A percentile compares a stretch with the other conserved stretches of the same genome.
Evolutionary conservation across 2,888 invertebrate genomes (phyloP).

Genomic region (Caenorhabditis sinica): DNA sequence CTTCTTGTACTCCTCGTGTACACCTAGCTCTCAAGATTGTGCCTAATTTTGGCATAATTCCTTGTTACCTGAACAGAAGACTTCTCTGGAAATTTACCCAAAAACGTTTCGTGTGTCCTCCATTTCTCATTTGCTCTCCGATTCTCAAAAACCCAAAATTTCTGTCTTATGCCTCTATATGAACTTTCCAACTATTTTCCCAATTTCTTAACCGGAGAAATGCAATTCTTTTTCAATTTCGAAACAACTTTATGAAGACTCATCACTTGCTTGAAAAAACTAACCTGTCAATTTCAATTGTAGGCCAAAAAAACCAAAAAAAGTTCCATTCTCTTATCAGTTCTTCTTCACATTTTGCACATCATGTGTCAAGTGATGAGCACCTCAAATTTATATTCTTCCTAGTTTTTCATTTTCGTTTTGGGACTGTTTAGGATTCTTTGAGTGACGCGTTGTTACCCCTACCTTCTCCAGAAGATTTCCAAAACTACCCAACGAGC

Average conservation of each 20-base stretch:
- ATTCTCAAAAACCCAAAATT: too few species aligned
- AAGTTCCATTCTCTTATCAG: slow-evolving; percentile 18
- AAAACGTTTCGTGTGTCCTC: too few species aligned
- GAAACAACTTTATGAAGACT: neutral
- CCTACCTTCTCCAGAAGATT: neutral
- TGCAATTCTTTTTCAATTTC: neutral
- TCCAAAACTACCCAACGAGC: neutral
- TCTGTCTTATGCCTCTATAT: too few species aligned
- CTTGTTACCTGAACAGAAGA: too few species aligned
- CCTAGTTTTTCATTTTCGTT: neutral
- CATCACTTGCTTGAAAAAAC: neutral
- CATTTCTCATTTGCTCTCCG: too few species aligned
- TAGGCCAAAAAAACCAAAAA: neutral
- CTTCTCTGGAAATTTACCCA: too few species aligned
- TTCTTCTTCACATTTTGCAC: slow-evolving; percentile 6
- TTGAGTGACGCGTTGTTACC: too few species aligned
- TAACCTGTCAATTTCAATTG: neutral
- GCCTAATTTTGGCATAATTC: too few species aligned
- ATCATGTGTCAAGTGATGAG: slow-evolving; percentile 29
- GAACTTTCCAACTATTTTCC: too few species aligned
- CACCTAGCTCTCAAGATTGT: too few species aligned
- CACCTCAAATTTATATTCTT: neutral
- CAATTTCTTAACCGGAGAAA: neutral
- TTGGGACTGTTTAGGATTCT: too few species aligned
- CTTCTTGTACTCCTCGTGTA: too few species aligned